Conservation (phyloP, 2,113 vertebrate species). For the Gasterosteus aculeatus region DNA sequence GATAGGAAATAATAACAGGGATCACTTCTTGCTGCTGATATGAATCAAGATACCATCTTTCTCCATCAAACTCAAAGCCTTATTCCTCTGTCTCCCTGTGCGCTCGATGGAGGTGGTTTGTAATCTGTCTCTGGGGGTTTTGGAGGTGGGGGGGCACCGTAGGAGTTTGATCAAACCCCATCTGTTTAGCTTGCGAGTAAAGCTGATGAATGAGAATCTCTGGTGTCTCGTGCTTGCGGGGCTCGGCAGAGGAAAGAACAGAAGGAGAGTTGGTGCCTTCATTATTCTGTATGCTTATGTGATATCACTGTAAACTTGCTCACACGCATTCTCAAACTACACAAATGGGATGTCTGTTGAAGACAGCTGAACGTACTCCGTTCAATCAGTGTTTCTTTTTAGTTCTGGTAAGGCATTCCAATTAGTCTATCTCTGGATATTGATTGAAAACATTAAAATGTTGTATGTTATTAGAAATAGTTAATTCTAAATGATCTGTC, state of each 20-base stretch:
- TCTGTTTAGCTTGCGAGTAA: conserved; percentile 73
- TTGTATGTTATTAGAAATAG: background rate
- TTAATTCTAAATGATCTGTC: background rate
- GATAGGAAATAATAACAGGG: conserved; percentile 7
- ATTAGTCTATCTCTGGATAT: background rate
- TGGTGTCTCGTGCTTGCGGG: conserved; percentile 62
- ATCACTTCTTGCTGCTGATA: conserved; percentile 26
- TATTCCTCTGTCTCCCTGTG: conserved; percentile 7
- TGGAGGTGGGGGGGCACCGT: conserved; percentile 25
- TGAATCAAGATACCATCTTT: conserved; percentile 35
- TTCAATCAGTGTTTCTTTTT: background rate
- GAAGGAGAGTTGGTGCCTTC: conserved; percentile 42
- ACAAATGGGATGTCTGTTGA: background rate
- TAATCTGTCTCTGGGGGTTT: conserved; percentile 56
- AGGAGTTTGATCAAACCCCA: conserved; percentile 72
- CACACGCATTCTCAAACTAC: background rate
- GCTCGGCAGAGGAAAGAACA: conserved; percentile 50
- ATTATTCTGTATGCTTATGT: conserved; percentile 23
- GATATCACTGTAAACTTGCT: conserved; percentile 10
- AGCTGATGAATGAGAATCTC: conserved; percentile 74
- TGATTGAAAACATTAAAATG: conserved; percentile 5
- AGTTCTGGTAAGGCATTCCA: background rate
- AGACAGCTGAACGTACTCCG: background rate
- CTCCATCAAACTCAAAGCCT: conserved; percentile 20
- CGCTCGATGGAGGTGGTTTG: conserved; percentile 61